Percentiles rank a stretch among this genome's conserved stretches.
Evolutionary conservation across 2,113 vertebrate species (phyloP).

Genomic region (Grallaria varia): DNA sequence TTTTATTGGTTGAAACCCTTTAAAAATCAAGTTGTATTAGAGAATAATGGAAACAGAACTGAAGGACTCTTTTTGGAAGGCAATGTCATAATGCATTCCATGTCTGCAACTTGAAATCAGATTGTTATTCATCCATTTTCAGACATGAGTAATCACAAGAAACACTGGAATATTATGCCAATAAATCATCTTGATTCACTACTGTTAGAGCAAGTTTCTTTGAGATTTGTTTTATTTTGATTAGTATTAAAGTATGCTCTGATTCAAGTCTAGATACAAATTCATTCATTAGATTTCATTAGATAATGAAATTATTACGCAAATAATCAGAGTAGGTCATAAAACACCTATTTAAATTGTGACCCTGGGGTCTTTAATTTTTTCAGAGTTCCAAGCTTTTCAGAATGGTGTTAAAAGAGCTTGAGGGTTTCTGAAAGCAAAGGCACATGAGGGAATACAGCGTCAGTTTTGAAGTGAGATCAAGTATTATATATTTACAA

Average conservation of each 20-base stretch:
- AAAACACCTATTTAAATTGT: not conserved
- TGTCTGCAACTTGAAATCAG: not conserved
- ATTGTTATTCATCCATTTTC: not conserved
- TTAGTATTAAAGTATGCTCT: not conserved
- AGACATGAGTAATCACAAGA: not conserved
- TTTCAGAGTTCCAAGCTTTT: not conserved
- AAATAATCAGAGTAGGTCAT: not conserved
- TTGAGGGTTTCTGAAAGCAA: not conserved
- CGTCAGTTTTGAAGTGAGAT: not conserved
- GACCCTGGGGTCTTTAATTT: rapidly evolving
- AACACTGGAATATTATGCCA: not conserved
- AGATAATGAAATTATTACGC: not conserved
- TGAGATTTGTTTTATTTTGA: not conserved
- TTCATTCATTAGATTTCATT: not conserved
- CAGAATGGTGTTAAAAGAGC: not conserved
- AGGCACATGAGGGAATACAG: not conserved
- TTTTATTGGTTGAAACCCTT: not conserved
- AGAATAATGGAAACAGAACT: not conserved
- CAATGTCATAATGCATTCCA: not conserved
- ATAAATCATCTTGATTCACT: not conserved
- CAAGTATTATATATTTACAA: not conserved
- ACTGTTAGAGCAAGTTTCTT: not conserved
- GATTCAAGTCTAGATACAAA: not conserved
- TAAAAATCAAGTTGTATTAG: not conserved
- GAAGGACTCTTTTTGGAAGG: not conserved